Conservation (phyloP, 2,113 vertebrate species). For the Marmota monax region DNA sequence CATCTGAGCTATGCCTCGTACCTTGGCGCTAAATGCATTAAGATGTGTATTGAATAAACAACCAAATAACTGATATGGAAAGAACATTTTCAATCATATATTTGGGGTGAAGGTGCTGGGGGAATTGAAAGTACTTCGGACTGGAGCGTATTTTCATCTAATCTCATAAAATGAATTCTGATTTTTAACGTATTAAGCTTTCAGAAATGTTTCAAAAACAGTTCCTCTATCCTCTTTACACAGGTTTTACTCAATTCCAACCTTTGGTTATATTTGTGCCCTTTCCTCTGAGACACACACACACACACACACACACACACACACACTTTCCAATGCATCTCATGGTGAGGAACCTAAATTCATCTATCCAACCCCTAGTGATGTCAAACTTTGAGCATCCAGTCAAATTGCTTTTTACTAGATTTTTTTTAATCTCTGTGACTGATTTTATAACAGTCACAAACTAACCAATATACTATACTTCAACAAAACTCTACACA, state of each 20-base stretch:
- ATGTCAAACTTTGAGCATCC: background rate
- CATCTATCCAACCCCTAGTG: background rate
- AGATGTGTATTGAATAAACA: background rate
- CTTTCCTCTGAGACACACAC: background rate
- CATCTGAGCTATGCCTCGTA: background rate
- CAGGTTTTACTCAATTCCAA: background rate
- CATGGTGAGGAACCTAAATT: background rate
- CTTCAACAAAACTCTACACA: background rate
- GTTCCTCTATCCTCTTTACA: background rate
- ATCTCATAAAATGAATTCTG: constrained; percentile 29
- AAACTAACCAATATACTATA: background rate
- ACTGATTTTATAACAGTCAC: background rate
- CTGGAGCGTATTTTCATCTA: background rate
- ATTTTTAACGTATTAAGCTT: constrained; percentile 14
- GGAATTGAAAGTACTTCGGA: background rate
- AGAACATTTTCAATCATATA: background rate
- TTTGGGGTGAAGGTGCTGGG: background rate
- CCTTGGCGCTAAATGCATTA: background rate
- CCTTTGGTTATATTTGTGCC: background rate
- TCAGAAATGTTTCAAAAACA: background rate
- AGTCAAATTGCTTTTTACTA: background rate
- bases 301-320: background rate
- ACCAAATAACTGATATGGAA: background rate
- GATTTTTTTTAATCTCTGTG: background rate
- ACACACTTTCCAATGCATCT: background rate